Base-by-base conservation (phyloP, 2,888 invertebrate species). In the Luffia ferchaultella region DNA sequence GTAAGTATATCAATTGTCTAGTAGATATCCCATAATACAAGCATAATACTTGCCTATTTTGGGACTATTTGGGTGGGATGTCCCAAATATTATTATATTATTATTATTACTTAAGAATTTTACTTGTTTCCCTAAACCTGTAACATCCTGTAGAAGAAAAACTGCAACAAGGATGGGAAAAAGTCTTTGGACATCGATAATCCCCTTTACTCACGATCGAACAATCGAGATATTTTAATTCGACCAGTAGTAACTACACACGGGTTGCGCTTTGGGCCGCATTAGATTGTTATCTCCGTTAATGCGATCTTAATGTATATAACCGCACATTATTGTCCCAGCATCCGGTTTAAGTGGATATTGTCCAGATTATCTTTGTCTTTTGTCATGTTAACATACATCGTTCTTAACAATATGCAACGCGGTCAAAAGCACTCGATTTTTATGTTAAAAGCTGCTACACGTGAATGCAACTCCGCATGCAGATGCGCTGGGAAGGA, bases 271-370 rank as follows among this genome's bases (percentile, higher is more conserved):
- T 30, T 30, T 30, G 30, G 3, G 72, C 65, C 62, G 65, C 63
- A 73, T 74, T 70, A 74, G 77, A 80, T 79, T 65, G 68, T 73
- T 76, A 82, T 82, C 79, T 69, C 52, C 48, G 55, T 58, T 70
- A 73, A 72, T 71, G 57, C 68, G 62, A 57, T 60, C 59, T 64
- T 62, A 71, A 63, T 49, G 20, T 42, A n/a, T n/a, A n/a, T n/a
- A 17, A 20, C 46, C n/a, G 20, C 30, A 16, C 20, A 42, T 17
- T 42, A 1, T 49, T 49, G 42, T 42, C 40, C 20, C 20, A 43
- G 43, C 44, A 43, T 49, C 49, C 49, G 49, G 49, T 49, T 49
- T 49, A 49, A 43, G 17, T 43, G 15, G 49, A 42, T 18, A 49
- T 43, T 12, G 30, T 40, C 40, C 43, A 43, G 49, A 49, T 49